Evolutionary conservation across 2,888 invertebrate species (phyloP), one percentile per base, ranked within the genome.

Genomic region (Acrobasis consociella): DNA sequence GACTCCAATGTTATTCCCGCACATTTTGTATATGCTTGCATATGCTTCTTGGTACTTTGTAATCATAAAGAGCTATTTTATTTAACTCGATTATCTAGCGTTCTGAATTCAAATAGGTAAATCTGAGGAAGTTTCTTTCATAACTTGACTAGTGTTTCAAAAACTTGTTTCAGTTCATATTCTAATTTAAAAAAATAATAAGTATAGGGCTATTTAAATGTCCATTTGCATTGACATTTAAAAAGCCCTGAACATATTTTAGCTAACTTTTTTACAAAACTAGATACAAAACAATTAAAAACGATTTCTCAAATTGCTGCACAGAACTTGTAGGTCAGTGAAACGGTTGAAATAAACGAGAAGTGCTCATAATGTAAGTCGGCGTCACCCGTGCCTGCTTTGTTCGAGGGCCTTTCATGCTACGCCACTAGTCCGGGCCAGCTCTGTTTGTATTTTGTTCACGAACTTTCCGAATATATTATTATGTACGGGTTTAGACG

Each of bases 401-500:
- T 87, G 84, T 87, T 86, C 77, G 76, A 76, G 74, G 70, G 80
- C 78, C 80, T 83, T 86, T 84, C 81, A 85, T 82, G 75, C 81
- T 78, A 71, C 80, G 81, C 81, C 80, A 74, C 78, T 76, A 81
- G 83, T 85, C 78, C 78, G 83, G 73, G 65, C 83, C 83, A 72
- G 67, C 75, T 77, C 75, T 87, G 84, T 90, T 89, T 87, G 85
- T 89, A 89, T 90, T 89, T 87, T 80, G 86, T 87, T 84, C 89
- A 86, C 89, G 88, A 87, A 89, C 85, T 85, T 84, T 82, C 75
- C 78, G 89, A 87, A 89, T 91, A 88, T 85, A 86, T 90, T 90
- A 90, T 89, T 86, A 83, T 77, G 80, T 80, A 78, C 78, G 82
- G 78, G 81, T 86, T 84, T 82, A 86, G 77, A 85, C 82, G 82